phyloP scores from a whole-genome alignment of 2,113 vertebrate species.

The Circaetus gallicus region DNA sequence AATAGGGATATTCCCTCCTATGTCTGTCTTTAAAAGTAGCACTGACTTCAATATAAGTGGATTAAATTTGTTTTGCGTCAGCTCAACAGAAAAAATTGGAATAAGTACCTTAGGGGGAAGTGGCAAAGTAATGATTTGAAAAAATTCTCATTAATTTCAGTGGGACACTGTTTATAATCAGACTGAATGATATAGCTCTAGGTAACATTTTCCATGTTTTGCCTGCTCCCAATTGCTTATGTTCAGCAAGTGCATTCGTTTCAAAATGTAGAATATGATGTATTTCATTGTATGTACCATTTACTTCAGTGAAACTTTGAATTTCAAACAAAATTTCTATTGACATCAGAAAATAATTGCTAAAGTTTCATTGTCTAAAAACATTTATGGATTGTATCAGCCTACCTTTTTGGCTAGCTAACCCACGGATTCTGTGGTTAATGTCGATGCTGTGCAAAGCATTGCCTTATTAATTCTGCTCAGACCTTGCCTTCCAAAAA shows the following conservation, averaged over 20 bases:
- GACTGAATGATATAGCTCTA: background rate
- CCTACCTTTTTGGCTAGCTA: background rate
- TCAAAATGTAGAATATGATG: accelerated
- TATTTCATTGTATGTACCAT: accelerated
- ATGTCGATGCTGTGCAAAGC: accelerated
- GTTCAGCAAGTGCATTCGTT: background rate
- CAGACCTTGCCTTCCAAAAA: background rate
- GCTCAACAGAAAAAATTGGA: background rate
- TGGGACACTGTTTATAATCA: background rate
- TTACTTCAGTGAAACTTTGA: background rate
- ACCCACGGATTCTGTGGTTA: background rate
- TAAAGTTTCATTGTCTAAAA: background rate
- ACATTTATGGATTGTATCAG: background rate
- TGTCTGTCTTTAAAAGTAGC: background rate
- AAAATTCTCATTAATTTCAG: background rate
- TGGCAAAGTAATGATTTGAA: background rate
- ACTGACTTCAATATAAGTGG: background rate
- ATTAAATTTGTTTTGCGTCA: background rate
- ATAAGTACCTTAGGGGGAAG: background rate
- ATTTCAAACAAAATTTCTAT: background rate
- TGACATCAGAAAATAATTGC: background rate
- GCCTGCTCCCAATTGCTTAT: accelerated
- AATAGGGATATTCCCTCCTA: background rate
- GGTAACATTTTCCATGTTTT: background rate
- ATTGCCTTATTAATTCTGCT: slow-evolving; percentile 31